Percentiles rank a stretch among this genome's conserved stretches.
Conservation (phyloP, 2,888 invertebrate genomes). For the Strigamia crassipes region DNA sequence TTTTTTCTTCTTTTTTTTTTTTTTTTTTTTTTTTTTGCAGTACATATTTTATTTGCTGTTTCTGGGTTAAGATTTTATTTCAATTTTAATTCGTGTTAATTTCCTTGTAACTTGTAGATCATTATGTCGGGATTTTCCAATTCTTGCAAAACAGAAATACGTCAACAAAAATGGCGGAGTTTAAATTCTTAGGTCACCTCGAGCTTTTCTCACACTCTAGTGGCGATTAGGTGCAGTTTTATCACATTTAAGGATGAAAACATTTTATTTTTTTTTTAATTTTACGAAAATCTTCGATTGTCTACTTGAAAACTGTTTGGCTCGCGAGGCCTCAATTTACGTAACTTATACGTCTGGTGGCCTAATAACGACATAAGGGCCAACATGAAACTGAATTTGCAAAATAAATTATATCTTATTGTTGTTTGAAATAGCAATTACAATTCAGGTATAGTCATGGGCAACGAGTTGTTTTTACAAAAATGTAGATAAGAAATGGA, state of each 20-base stretch:
- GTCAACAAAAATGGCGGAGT: background rate
- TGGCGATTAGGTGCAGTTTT: too few species aligned
- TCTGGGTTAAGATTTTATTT: background rate
- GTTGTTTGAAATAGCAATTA: background rate
- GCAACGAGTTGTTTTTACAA: background rate
- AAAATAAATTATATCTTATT: conserved; percentile 30
- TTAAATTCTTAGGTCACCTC: background rate
- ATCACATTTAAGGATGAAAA: too few species aligned
- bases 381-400: conserved; percentile 5
- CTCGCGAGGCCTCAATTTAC: background rate
- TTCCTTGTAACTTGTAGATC: background rate
- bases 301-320: background rate
- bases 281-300: background rate
- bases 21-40: background rate
- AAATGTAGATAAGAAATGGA: background rate
- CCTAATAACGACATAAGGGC: conserved; percentile 24
- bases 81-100: background rate
- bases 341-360: conserved; percentile 1
- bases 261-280: background rate
- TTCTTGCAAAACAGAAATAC: background rate
- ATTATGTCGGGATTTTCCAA: background rate
- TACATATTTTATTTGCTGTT: background rate
- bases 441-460: background rate
- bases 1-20: background rate
- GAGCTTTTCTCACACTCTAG: too few species aligned